These are phyloP conservation scores for Drosophila ambigua DNA, from an alignment of 1,140 invertebrate genomes.

Conservation along the genomic window DNA sequence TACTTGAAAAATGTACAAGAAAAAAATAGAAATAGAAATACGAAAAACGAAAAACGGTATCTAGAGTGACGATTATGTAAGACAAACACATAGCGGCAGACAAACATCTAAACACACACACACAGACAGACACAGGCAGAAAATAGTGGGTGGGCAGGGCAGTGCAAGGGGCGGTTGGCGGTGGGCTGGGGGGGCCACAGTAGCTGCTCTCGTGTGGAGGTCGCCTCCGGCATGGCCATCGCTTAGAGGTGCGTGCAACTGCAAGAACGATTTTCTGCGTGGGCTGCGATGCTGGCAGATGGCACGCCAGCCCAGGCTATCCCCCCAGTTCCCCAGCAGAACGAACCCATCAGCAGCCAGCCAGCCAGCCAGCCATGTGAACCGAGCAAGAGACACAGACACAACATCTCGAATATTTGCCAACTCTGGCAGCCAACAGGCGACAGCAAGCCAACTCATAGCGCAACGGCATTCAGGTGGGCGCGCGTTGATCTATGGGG, in stretches of 20 bases:
- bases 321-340: background rate
- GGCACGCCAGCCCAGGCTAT: slow-evolving; percentile 24
- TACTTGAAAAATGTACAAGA: slow-evolving; percentile 42
- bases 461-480: slow-evolving; percentile 37
- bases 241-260: slow-evolving; percentile 63
- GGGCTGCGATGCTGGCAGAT: slow-evolving; percentile 42
- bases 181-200: slow-evolving; percentile 8
- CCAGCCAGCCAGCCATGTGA: slow-evolving; percentile 68
- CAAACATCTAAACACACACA: slow-evolving; percentile 75
- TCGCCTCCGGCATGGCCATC: slow-evolving; percentile 31
- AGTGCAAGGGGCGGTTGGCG: too few relatives aligned
- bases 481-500: slow-evolving; percentile 65
- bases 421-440: slow-evolving; percentile 40
- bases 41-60: slow-evolving; percentile 63
- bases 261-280: slow-evolving; percentile 9
- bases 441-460: slow-evolving; percentile 18
- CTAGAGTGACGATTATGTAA: slow-evolving; percentile 82
- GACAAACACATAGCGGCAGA: slow-evolving; percentile 62
- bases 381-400: slow-evolving; percentile 31
- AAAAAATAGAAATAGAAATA: slow-evolving; percentile 29
- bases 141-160: background rate
- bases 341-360: slow-evolving; percentile 22
- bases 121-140: background rate
- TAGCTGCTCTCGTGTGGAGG: slow-evolving; percentile 63
- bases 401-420: slow-evolving; percentile 45